Evolutionary conservation across 2,888 invertebrate species (phyloP), one percentile per base, ranked within the genome.

Genomic region (Notocelia uddmanniana): DNA sequence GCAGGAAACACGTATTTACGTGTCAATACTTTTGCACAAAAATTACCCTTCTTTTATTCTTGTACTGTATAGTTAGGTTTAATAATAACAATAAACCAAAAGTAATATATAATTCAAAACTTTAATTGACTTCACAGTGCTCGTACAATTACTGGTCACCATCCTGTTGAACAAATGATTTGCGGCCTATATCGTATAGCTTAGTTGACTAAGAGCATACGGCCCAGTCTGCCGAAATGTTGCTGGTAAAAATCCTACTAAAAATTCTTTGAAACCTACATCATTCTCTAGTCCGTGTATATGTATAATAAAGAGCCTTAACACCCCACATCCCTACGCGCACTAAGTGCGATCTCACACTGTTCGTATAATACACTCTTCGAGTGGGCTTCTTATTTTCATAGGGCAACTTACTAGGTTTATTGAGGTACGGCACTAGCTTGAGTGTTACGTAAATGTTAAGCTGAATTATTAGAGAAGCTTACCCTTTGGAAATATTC

Each of bases 371-470:
- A 45, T 60, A 60, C 41, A 68, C 21, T 59, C 21, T 71, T 50
- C 48, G n/a, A 72, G 62, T 57, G 68, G 72, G 72, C 50, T 67
- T 62, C 72, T 62, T 72, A 72, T 72, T 68, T 72, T 72, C 62
- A 68, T 72, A 72, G 72, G 48, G 62, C 68, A 54, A 62, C 48
- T 72, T 62, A 72, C 66, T 48, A 41, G 37, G 60, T 26, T 68
- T 68, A 72, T 66, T 50, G 62, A 62, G 67, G 60, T 57, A 57
- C 50, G 55, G 55, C 19, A 57, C 50, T 57, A 57, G 34, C 21
- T 52, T 54, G 54, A 64, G 64, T 64, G 64, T 67, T 71, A 59
- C 58, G 71, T 54, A 54, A 67, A 70, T 52, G 66, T 54, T 71
- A 67, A 54, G 66, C 66, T 59, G 45, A 66, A 71, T 60, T 66